Evolutionary conservation across 2,797 vertebrate genomes (phyloP), one percentile per base, ranked within the genome.

Genomic region (Manis crassicaudata): DNA sequence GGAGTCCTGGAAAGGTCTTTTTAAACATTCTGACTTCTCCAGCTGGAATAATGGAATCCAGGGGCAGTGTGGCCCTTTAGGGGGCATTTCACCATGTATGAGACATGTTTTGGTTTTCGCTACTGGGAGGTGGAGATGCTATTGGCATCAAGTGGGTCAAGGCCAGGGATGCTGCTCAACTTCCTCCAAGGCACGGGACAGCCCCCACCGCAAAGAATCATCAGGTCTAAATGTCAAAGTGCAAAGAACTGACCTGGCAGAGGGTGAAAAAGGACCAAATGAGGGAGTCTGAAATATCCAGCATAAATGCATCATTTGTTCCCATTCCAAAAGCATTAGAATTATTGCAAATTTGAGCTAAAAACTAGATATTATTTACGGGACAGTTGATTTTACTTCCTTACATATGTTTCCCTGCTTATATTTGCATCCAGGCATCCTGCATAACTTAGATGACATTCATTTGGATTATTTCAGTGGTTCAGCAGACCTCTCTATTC

Each of bases 111-210:
- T 52, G 52, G 23, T 75, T 79, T 46, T 37, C 13, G 32, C 20
- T 72, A 12, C 35, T 52, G 6, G 14, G 54, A 58, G 2, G 4
- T 12, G 27, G 21, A 68, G 21, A 27, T 10, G 18, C 35, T 79
- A 23, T 37, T 90, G 52, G 37, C 8, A 35, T 58, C 18, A 68
- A 7, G 2, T 43, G 52, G 32, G 81, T 43, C 7, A 25, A 27
- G 27, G 37, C 14, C 50, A 63, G 11, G 29, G 12, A 37, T 46
- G 43, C 35, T 73, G 52, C 40, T 46, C 7, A 40, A 2, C 5
- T 6, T 60, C 63, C 54, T 65, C 0, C 29, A 56, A 6, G 20
- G 7, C 72, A 43, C 0, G 2, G 32, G 27, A 10, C 21, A 73
- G 40, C 25, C 25, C 4, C 20, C 21, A 27, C 72, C 46, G 50